Evolutionary conservation across 1,140 invertebrate genomes (phyloP).

Genomic region (Chelonus insularis): DNA sequence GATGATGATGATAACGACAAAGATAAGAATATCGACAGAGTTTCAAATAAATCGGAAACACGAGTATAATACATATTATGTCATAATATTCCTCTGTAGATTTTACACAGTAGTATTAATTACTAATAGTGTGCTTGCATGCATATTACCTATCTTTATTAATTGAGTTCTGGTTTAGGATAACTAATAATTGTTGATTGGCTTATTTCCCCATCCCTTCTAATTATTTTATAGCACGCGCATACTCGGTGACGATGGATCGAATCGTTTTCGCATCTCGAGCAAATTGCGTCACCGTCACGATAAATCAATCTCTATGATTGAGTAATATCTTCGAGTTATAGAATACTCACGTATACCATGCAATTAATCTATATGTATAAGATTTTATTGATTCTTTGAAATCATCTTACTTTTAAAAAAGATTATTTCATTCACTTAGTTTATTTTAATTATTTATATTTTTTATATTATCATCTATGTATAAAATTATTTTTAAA

Average conservation of each 20-base stretch:
- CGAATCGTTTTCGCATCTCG: conserved; percentile 8
- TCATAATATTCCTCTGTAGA: too few relatives aligned
- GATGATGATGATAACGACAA: background rate
- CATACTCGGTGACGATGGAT: conserved; percentile 21
- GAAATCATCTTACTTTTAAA: too few relatives aligned
- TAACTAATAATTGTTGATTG: conserved; percentile 36
- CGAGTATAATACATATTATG: too few relatives aligned
- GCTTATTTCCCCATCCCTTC: conserved; percentile 28
- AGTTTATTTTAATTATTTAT: too few relatives aligned
- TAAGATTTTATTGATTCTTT: background rate
- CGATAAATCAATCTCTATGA: conserved; percentile 6
- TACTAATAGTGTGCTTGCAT: too few relatives aligned
- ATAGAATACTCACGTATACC: background rate
- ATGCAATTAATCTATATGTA: background rate
- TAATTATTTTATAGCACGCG: conserved; percentile 28
- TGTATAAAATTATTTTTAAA: too few relatives aligned
- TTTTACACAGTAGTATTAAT: too few relatives aligned
- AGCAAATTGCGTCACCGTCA: background rate
- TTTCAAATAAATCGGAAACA: background rate
- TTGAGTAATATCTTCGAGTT: conserved; percentile 3
- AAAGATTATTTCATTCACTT: too few relatives aligned
- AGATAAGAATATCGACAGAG: background rate
- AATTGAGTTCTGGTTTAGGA: background rate
- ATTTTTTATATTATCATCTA: too few relatives aligned
- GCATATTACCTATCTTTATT: background rate